phyloP scores from a whole-genome alignment of 2,888 invertebrate species.

The Muscina levida region DNA sequence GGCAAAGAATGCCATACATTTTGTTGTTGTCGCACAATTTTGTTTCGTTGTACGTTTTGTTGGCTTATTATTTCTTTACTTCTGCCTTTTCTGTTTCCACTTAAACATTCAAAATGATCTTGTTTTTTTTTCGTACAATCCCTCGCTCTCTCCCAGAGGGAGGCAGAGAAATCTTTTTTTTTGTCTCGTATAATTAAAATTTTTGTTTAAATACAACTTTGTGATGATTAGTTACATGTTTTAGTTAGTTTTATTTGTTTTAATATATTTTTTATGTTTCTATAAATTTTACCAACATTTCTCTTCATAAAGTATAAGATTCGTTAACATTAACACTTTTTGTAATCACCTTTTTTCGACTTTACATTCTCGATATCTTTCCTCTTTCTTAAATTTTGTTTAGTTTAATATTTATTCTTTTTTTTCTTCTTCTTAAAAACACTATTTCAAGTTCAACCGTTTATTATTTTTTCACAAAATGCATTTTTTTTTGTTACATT shows the following conservation, averaged over 20 bases:
- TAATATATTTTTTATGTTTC: neutral
- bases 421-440: neutral
- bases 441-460: neutral
- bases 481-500: conserved; percentile 15
- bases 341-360: conserved; percentile 21
- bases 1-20: conserved; percentile 77
- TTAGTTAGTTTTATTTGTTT: neutral
- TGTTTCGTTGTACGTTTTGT: conserved; percentile 60
- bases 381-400: conserved; percentile 13
- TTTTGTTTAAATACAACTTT: neutral
- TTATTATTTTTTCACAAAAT: neutral
- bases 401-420: conserved; percentile 31
- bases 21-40: conserved; percentile 70
- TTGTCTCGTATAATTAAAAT: neutral
- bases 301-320: no score
- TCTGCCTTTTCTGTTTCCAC: conserved; percentile 30
- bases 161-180: neutral
- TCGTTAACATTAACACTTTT: neutral
- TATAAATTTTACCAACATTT: no score
- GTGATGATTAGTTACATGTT: no score
- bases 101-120: conserved; percentile 48
- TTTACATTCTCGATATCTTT: no score
- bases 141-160: no score
- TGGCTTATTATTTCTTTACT: conserved; percentile 32
- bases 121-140: conserved; percentile 51